Percentiles rank a stretch among this genome's conserved stretches.
Evolutionary conservation across 2,888 invertebrate genomes (phyloP).

Genomic region (Cancer borealis): DNA sequence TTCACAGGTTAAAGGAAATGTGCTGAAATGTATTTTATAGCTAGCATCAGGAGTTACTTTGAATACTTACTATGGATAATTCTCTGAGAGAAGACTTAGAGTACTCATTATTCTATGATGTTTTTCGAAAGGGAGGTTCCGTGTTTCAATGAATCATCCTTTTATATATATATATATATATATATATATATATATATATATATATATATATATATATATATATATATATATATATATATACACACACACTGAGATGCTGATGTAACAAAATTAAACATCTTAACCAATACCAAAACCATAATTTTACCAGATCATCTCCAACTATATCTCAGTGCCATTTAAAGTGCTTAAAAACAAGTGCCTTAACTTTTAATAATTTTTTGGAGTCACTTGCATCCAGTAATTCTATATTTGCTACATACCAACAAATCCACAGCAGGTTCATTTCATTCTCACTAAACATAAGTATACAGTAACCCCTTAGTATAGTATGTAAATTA

Average conservation of each 20-base stretch:
- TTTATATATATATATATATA: neutral
- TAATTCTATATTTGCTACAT: neutral
- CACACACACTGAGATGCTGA: neutral
- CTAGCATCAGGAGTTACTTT: too few species aligned
- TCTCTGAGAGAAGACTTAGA: neutral
- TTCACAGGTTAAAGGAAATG: neutral
- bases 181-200: neutral
- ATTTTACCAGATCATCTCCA: neutral
- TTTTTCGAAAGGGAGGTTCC: too few species aligned
- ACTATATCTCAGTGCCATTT: neutral
- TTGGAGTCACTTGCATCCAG: neutral
- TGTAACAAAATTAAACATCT: neutral
- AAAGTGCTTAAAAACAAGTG: neutral
- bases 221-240: neutral
- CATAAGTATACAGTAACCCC: neutral
- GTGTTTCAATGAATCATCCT: neutral
- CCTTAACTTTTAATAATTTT: neutral
- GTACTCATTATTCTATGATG: neutral
- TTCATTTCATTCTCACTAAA: neutral
- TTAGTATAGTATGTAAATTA: neutral
- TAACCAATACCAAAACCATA: neutral
- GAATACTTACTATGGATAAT: too few species aligned
- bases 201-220: neutral
- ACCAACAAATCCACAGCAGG: neutral
- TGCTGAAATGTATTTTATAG: too few species aligned